Base-by-base conservation (phyloP, 2,113 vertebrate species). In the Phylloscopus trochiloides region DNA sequence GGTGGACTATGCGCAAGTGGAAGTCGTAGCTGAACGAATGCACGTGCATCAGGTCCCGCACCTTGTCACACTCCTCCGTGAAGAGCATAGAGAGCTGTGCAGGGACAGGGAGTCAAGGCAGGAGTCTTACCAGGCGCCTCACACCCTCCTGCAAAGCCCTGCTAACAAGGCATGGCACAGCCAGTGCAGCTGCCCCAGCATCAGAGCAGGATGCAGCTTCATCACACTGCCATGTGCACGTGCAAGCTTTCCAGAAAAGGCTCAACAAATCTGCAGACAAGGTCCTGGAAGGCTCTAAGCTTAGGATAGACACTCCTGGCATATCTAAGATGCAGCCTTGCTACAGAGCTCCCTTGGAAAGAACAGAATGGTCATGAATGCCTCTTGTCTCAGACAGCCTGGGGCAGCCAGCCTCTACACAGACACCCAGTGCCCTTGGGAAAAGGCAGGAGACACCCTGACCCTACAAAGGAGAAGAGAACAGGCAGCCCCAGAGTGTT, bases 21-120 rank as follows among this genome's bases (percentile, higher is more conserved):
- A 99, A 99, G 97, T 99, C 99, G 0, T 99, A 99, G 98, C 99
- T 99, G 98, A 99, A 99, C 0, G 99, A 99, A 96, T 99, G 99
- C 38, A 99, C 99, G 0, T 99, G 99, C 99, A 99, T 99, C 97
- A 99, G 98, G 94, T 99, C 99, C 45, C 99, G 98, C 75, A 99
- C 99, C 94, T 99, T 99, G 97, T 99, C 99, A 5, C 99, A 99
- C 96, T 99, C 99, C 97, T 99, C 99, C 0, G 99, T 99, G 98
- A 99, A 99, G 70, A 99, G 98, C 99, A 99, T 99, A 77, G 99
- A 99, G 36, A 99, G 98, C 99, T 99, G 96, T 9, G 31, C 84
- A 87, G 42, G 51, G 19, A 94, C 43, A 80, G 10, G 32, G 48
- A 80, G 57, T 94, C 70, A 88, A 62, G 36, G 47, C 45, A 90